These are phyloP conservation scores for Hypocryptadius cinnamomeus DNA, from an alignment of 2,113 vertebrate species.

Conservation along the genomic window DNA sequence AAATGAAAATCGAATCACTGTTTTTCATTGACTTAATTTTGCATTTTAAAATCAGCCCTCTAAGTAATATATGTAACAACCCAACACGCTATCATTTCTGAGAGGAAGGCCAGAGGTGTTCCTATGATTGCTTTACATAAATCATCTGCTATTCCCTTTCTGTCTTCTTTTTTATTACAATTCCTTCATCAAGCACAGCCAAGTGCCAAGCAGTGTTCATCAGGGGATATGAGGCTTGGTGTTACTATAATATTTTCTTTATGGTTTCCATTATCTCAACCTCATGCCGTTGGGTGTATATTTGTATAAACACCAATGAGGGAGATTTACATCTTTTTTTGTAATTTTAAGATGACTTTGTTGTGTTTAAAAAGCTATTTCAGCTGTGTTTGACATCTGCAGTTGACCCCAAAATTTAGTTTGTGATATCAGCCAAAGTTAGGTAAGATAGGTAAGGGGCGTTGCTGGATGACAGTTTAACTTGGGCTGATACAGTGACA, in stretches of 20 bases:
- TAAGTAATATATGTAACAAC: neutral
- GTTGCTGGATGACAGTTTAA: neutral
- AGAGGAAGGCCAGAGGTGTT: neutral
- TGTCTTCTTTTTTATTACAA: neutral
- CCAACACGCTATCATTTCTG: neutral
- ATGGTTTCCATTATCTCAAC: neutral
- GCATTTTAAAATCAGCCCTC: neutral
- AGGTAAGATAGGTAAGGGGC: neutral
- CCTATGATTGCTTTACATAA: neutral
- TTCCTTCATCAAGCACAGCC: neutral
- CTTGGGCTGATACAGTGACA: neutral
- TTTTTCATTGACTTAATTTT: neutral
- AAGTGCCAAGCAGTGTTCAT: neutral
- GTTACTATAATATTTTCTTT: neutral
- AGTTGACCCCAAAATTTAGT: neutral
- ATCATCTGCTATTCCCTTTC: neutral
- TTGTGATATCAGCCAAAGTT: neutral
- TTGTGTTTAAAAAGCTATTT: neutral
- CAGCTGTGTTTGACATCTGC: neutral
- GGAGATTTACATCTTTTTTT: neutral
- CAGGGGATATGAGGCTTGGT: neutral
- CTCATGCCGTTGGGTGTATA: neutral
- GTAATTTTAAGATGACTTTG: neutral
- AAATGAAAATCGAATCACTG: neutral
- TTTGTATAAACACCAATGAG: neutral